phyloP scores from a whole-genome alignment of 2,888 invertebrate species.

The Eurois occulta region DNA sequence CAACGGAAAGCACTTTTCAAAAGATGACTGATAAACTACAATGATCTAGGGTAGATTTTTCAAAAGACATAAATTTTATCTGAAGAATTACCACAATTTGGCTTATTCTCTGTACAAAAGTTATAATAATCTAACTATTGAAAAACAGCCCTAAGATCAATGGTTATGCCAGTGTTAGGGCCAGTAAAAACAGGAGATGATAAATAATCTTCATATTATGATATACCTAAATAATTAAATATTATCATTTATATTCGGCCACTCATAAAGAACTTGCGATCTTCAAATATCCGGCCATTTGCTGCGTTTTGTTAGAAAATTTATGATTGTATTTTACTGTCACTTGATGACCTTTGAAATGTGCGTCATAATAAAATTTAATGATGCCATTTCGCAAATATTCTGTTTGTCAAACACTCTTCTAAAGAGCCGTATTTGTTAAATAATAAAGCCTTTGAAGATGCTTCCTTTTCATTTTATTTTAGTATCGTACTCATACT shows the following conservation, averaged over 20 bases:
- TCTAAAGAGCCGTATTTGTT: constrained; percentile 51
- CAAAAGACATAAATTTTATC: not conserved
- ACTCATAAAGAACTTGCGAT: constrained; percentile 51
- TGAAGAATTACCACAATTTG: not conserved
- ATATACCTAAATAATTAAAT: not conserved
- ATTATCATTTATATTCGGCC: constrained; percentile 47
- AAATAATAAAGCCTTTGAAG: constrained; percentile 45
- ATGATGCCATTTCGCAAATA: constrained; percentile 64
- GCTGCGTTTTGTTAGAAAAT: constrained; percentile 61
- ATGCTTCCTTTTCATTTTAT: constrained; percentile 23
- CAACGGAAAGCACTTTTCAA: not conserved
- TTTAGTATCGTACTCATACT: constrained; percentile 14
- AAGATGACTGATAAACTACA: not conserved
- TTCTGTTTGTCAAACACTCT: constrained; percentile 62
- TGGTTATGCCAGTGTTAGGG: not conserved
- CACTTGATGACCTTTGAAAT: constrained; percentile 66
- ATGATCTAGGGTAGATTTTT: not conserved
- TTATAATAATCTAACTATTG: not conserved
- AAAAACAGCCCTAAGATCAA: not conserved
- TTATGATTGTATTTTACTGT: constrained; percentile 64
- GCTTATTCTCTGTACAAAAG: not conserved
- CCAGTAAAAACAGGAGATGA: not conserved
- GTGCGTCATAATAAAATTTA: constrained; percentile 66
- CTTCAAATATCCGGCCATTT: constrained; percentile 57
- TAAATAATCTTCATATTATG: not conserved